Evolutionary conservation across 64 coral and sea anemone species (phyloP), one percentile per base, ranked within the genome.

Genomic region (Stichodactyla mertensii): DNA sequence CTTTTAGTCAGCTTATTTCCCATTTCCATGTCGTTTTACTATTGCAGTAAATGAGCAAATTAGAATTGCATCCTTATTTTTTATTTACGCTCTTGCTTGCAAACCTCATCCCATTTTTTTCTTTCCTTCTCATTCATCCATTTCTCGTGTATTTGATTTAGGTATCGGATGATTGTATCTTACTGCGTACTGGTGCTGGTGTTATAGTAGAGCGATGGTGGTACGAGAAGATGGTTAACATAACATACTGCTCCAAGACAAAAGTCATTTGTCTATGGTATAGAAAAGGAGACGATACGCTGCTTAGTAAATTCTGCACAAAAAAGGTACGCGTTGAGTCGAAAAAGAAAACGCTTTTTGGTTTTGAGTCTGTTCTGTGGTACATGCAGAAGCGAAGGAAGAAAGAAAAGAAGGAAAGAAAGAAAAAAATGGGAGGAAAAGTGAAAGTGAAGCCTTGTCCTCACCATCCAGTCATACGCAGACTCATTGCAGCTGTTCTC

Each of bases 161-260:
- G 93, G 97, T 99, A 4, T 99, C 89, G 27, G 97, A 99, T 88
- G 97, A 99, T 82, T 99, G 97, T 51, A 99, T 99, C 82, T 86
- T 99, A 52, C 62, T 99, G 7, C 88, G 97, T 55, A 92, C 97
- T 53, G 93, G 93, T 36, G 83, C 89, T 59, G 97, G 97, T 7
- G 82, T 89, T 5, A 90, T 99, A 19, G 88, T 99, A 52, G 97
- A 99, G 59, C 80, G 97, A 14, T 99, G 97, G 97, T 99, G 97
- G 97, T 99, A 99, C 36, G 97, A 99, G 85, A 99, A 99, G n/a
- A 85, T 99, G 15, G 97, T 99, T 10, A 99, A 99, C 52, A 99
- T 99, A n/a, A 99, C 97, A 0, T 99, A 99, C 77, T 89, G 84
- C 31, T 92, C 97, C 2, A 99, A 99, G 57, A 99, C 97, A 4